phyloP scores from a whole-genome alignment of 1,140 invertebrate species.

The Drosophila asahinai region DNA sequence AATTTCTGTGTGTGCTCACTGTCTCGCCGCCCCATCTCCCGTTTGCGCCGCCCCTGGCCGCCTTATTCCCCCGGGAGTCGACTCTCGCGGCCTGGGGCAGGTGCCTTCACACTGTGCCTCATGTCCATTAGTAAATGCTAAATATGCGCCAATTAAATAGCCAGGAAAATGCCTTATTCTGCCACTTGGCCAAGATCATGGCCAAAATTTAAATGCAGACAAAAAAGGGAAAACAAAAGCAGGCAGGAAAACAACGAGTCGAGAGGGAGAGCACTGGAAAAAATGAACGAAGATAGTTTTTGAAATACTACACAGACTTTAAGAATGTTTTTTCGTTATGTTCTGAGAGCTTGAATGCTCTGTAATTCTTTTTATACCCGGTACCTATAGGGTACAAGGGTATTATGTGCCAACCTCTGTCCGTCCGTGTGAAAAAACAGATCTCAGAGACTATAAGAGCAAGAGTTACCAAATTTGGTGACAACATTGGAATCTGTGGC shows the following conservation, averaged over 20 bases:
- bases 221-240: slow-evolving; percentile 46
- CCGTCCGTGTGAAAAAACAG: too few species aligned
- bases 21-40: slow-evolving; percentile 4
- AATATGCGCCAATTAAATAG: slow-evolving; percentile 79
- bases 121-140: slow-evolving; percentile 83
- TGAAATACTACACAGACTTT: not conserved
- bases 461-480: too few species aligned
- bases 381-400: too few species aligned
- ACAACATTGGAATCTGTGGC: too few species aligned
- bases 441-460: too few species aligned
- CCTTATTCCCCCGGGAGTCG: slow-evolving; percentile 30
- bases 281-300: not conserved
- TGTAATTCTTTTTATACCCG: too few species aligned
- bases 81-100: slow-evolving; percentile 43
- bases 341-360: too few species aligned
- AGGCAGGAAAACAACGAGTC: slow-evolving; percentile 19
- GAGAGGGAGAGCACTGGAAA: slow-evolving; percentile 2
- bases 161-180: slow-evolving; percentile 65
- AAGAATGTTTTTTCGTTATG: not conserved
- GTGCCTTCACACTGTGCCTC: slow-evolving; percentile 70
- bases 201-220: slow-evolving; percentile 78
- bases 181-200: slow-evolving; percentile 47
- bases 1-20: slow-evolving; percentile 44
- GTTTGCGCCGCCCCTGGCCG: slow-evolving; percentile 10
- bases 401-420: too few species aligned